Evolutionary conservation across 2,113 vertebrate species (phyloP).

Genomic region (Silurus glanis): DNA sequence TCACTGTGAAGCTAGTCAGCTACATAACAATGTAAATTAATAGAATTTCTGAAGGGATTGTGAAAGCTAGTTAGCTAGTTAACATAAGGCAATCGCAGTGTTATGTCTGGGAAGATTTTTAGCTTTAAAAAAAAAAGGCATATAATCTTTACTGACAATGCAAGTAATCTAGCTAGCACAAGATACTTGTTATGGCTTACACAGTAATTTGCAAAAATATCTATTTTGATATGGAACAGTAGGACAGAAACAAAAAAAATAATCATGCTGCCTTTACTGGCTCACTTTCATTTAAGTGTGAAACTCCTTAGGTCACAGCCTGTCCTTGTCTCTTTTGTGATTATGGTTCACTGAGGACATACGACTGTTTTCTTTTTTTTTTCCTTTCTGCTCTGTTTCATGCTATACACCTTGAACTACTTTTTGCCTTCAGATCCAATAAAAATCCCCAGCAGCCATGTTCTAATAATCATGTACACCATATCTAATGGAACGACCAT

Average conservation of each 20-base stretch:
- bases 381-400: neutral
- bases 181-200: neutral
- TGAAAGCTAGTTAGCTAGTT: neutral
- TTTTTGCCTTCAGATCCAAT: neutral
- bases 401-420: neutral
- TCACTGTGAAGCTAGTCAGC: too few relatives aligned
- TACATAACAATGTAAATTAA: too few relatives aligned
- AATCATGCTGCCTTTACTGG: neutral
- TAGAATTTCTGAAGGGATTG: too few relatives aligned
- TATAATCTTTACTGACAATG: neutral
- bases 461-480: neutral
- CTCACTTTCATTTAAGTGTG: neutral
- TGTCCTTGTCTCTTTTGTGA: neutral
- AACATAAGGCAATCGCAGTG: neutral
- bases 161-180: neutral
- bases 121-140: neutral
- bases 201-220: neutral
- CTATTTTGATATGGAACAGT: neutral
- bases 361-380: neutral
- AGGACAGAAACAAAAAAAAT: neutral
- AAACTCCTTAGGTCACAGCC: neutral
- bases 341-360: neutral
- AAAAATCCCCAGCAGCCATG: neutral
- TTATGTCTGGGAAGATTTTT: neutral
- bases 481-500: constrained; percentile 2